Conservation (phyloP, 2,113 vertebrate genomes). For the Daubentonia madagascariensis region DNA sequence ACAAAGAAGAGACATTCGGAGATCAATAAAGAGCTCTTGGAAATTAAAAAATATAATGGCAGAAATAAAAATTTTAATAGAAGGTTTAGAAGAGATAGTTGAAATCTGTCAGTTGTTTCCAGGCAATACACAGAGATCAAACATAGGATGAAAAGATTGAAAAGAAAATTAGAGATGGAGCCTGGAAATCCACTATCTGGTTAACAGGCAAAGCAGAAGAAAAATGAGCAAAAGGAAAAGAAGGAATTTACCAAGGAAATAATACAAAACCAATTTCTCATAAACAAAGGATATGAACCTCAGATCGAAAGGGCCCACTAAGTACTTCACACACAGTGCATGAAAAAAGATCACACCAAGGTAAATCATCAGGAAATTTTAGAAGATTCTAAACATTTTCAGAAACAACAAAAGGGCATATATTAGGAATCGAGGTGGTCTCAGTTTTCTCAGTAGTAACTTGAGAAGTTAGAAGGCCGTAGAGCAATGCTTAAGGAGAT, state of each 20-base stretch:
- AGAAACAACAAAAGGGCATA: neutral
- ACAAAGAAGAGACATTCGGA: neutral
- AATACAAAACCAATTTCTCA: neutral
- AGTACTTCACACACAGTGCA: neutral
- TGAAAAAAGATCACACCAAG: neutral
- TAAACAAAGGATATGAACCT: neutral
- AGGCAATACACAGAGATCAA: neutral
- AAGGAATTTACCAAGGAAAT: neutral
- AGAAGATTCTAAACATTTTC: neutral
- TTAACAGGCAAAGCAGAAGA: neutral
- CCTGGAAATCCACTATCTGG: neutral
- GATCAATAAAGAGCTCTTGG: neutral
- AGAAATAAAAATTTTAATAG: conserved; percentile 14
- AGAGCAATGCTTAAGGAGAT: neutral
- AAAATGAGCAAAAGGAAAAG: neutral
- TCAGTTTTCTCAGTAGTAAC: neutral
- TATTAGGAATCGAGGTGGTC: neutral
- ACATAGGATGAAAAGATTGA: neutral
- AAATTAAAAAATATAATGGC: neutral
- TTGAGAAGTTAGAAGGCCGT: neutral
- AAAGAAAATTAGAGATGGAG: neutral
- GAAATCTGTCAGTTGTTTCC: neutral
- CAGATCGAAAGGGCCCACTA: neutral
- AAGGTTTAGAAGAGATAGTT: neutral
- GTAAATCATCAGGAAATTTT: neutral